These are phyloP conservation scores for Actenoides lindsayi DNA, from an alignment of 2,113 vertebrate species.

Conservation along the genomic window DNA sequence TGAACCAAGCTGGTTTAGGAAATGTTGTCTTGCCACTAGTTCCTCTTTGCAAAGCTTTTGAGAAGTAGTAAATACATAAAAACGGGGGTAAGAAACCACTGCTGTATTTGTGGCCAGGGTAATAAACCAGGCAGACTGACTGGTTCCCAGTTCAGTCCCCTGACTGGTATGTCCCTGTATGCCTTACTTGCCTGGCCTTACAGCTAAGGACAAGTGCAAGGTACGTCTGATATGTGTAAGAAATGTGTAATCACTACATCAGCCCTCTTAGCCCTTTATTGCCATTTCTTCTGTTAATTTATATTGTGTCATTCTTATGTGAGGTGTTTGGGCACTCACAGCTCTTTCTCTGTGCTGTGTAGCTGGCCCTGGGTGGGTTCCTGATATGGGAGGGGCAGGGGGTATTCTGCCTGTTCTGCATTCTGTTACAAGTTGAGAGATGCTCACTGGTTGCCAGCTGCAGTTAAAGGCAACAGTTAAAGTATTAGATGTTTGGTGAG, in stretches of 20 bases:
- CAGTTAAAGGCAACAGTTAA: no score
- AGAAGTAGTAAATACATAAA: neutral
- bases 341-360: neutral
- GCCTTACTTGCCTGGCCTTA: neutral
- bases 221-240: fast-evolving
- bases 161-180: fast-evolving
- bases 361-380: neutral
- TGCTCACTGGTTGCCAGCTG: neutral
- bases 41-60: neutral
- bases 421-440: fast-evolving
- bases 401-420: neutral
- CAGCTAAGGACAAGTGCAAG: neutral
- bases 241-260: fast-evolving
- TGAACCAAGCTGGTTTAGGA: neutral
- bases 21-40: fast-evolving
- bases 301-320: fast-evolving
- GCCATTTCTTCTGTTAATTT: neutral
- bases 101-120: fast-evolving
- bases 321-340: fast-evolving
- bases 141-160: neutral
- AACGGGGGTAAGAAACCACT: fast-evolving
- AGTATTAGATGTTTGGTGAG: neutral
- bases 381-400: neutral
- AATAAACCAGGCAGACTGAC: fast-evolving
- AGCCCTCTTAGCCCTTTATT: fast-evolving